Conservation (phyloP, 2,113 vertebrate species). For the Anoplopoma fimbria region DNA sequence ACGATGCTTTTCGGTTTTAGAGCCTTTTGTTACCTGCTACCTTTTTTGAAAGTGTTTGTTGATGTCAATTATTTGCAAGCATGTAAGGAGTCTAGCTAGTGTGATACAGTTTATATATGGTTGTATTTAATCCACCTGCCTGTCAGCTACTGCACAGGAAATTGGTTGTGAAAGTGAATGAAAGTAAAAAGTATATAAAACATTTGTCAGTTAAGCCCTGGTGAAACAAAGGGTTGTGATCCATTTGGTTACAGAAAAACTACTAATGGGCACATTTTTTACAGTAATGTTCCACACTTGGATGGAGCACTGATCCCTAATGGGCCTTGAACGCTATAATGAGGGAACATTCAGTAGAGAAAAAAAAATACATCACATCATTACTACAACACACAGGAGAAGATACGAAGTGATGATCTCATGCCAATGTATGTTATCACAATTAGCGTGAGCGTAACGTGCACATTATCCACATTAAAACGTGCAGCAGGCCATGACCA, state of each 20-base stretch:
- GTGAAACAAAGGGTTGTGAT: background rate
- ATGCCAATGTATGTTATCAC: constrained; percentile 3
- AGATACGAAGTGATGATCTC: background rate
- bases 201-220: background rate
- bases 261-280: background rate
- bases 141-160: background rate
- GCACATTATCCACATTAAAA: constrained; percentile 43
- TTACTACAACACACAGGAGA: constrained; percentile 10
- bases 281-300: too few relatives aligned
- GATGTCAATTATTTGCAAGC: too few relatives aligned
- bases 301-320: too few relatives aligned
- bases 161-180: background rate
- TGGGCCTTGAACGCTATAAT: background rate
- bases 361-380: background rate
- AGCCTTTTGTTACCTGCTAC: too few relatives aligned
- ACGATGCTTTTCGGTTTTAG: too few relatives aligned
- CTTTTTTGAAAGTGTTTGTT: too few relatives aligned
- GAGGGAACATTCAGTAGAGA: constrained; percentile 4
- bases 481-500: constrained; percentile 34
- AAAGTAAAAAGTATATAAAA: background rate
- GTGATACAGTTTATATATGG: too few relatives aligned
- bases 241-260: too few relatives aligned
- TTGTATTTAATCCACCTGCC: too few relatives aligned
- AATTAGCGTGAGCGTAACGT: constrained; percentile 25
- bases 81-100: too few relatives aligned